Base-by-base conservation (phyloP, 2,797 vertebrate genomes). In the Echeneis naucrates region DNA sequence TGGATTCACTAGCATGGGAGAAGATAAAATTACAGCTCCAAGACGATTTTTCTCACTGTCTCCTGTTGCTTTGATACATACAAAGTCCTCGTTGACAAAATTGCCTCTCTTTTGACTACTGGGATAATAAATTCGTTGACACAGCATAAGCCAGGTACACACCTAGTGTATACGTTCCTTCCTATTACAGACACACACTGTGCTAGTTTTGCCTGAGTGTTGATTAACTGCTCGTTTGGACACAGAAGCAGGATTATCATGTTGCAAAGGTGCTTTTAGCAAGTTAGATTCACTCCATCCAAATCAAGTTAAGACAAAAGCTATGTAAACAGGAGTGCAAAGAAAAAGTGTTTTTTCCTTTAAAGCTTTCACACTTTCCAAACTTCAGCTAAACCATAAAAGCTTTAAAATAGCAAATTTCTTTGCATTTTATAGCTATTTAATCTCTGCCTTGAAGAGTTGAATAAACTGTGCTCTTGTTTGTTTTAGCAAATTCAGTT, bases 401-500 rank as follows among this genome's bases (percentile, higher is more conserved):
- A 72, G 9, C 33, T 51, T 24, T 55, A 10, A 30, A 33, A 32
- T 33, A 50, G 1, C 2, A 52, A 2, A 35, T 6, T 32, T 10
- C 13, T 24, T 59, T 55, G 24, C 17, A 38, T 53, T 67, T 33
- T 8, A 7, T 2, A 14, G 44, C 12, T 11, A 23, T 62, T 47
- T 58, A 2, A 68, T 59, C 23, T 2, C 2, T 24, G 8, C 11
- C 3, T 62, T 4, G 53, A 51, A n/a, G 14, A 5, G 32, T 11
- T 37, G 2, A 35, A 68, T 56, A 23, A 8, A 37, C 12, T 63
- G 1, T 4, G 4, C 56, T 17, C 24, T 59, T 71, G 4, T 67
- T 52, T 35, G 21, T 63, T 56, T 57, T 33, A 98, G 96, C 97
- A 98, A 95, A 98, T 98, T 92, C 97, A 98, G 74, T 98, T 98